Base-by-base conservation (phyloP, 2,888 invertebrate genomes). In the Penaeus monodon region DNA sequence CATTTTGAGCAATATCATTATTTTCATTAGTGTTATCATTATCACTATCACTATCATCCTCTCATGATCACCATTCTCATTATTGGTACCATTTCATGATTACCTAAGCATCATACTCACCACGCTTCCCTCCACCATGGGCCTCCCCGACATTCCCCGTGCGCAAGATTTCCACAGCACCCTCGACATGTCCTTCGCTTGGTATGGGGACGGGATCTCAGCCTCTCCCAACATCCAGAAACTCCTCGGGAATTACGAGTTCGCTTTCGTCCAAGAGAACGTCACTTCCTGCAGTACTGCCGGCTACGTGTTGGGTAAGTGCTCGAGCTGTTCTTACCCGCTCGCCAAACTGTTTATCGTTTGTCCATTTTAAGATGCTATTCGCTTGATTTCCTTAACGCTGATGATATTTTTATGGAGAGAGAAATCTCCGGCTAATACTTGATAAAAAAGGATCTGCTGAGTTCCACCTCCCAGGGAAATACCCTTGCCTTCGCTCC, bases 171-270 rank as follows among this genome's bases (percentile, higher is more conserved):
- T 77, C 49, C 57, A 77, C 38, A 57, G 77, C 20, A n/a, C 44
- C 44, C 6, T 8, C 33, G 77, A 77, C 27, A 44, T 77, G 7
- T n/a, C 49, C 27, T 77, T 77, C 49, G 77, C 38, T 14, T 77
- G 77, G 77, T 27, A 44, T 14, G 38, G 27, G 7, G 6, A 77
- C 49, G 77, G 77, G 27, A 77, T 77, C 44, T 22, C 77, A 17
- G 57, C 77, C 44, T 77, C 77, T 10, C 20, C 44, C 27, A 38
- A n/a, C n/a, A 77, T 77, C 38, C 57, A 44, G 20, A 20, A 44
- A 2, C 77, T 77, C 8, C 38, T 77, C n/a, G 77, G 77, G 12
- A 57, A 77, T 57, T 77, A 77, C 49, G 77, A 77, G 44, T 77
- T 77, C 38, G 3, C 44, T 20, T 77, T 77, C 27, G 7, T 49